Conservation (phyloP, 2,888 invertebrate species). For the Hesperia comma region DNA sequence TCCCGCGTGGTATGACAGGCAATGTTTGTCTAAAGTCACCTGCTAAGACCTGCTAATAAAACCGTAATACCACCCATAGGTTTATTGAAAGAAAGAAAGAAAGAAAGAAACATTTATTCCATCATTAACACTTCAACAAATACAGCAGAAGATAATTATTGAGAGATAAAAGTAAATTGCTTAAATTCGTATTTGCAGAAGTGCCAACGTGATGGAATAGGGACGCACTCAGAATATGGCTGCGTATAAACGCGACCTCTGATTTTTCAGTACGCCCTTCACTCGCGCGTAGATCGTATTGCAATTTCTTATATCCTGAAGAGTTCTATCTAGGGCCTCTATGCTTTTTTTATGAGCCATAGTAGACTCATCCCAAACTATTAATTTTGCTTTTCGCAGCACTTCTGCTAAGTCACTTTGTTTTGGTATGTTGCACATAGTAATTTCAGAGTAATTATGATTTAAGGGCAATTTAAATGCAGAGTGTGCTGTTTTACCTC, state of each 20-base stretch:
- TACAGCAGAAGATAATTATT: no score
- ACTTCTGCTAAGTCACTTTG: constrained; percentile 48
- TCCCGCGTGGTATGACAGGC: no score
- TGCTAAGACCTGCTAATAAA: not conserved
- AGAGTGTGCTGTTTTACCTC: constrained; percentile 51
- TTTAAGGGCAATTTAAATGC: constrained; percentile 52
- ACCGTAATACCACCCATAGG: constrained; percentile 42
- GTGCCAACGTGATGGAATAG: no score
- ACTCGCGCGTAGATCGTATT: no score
- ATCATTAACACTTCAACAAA: no score
- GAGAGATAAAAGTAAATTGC: no score
- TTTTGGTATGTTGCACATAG: constrained; percentile 32
- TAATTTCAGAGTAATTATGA: not conserved
- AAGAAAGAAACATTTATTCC: no score
- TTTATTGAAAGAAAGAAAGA: no score
- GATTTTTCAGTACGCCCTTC: no score
- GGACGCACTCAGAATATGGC: no score
- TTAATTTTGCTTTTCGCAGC: constrained; percentile 46
- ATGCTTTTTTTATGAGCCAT: constrained; percentile 48
- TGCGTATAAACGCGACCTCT: no score
- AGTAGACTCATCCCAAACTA: constrained; percentile 47
- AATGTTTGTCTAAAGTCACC: constrained; percentile 1
- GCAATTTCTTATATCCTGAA: constrained; percentile 46
- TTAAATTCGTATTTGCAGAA: no score
- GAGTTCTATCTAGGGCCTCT: constrained; percentile 49